A percentile compares a stretch with the other conserved stretches of the same genome.
These are phyloP conservation scores for Clanis bilineata DNA, from an alignment of 2,888 invertebrate genomes.

Conservation along the genomic window DNA sequence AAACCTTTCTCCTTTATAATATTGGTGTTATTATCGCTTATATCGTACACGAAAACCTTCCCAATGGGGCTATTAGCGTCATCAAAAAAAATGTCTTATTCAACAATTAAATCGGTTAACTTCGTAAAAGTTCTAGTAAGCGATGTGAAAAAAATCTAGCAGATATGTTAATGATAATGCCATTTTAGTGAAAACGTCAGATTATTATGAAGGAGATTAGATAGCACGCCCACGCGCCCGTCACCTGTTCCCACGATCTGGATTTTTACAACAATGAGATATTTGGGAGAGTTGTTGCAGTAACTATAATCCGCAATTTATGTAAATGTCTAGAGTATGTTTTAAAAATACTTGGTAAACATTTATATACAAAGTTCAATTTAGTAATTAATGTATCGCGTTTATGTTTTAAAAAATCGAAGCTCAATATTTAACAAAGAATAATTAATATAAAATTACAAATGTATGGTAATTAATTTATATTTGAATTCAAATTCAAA, in stretches of 20 bases:
- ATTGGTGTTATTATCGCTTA: no score
- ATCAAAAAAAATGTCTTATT: not conserved
- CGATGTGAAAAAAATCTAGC: not conserved
- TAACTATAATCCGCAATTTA: not conserved
- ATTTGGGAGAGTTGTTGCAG: not conserved
- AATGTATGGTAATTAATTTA: no score
- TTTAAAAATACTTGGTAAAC: not conserved
- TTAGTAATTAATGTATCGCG: no score
- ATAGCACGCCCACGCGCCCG: conserved; percentile 44
- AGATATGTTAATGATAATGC: conserved; percentile 19
- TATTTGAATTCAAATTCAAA: no score
- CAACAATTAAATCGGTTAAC: no score
- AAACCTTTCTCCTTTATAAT: no score
- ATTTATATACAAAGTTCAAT: no score
- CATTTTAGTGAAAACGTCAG: conserved; percentile 45
- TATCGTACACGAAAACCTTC: no score
- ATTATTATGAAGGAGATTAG: conserved; percentile 52
- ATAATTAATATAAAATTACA: no score
- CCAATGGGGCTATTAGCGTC: no score
- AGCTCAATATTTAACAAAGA: no score
- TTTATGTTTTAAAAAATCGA: no score
- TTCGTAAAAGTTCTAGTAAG: not conserved
- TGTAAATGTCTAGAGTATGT: not conserved
- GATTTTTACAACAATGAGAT: conserved; percentile 7
- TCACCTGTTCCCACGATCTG: conserved; percentile 56